Evolutionary conservation across 2,888 invertebrate genomes (phyloP), one percentile per base, ranked within the genome.

Genomic region (Tenthredo distinguenda): DNA sequence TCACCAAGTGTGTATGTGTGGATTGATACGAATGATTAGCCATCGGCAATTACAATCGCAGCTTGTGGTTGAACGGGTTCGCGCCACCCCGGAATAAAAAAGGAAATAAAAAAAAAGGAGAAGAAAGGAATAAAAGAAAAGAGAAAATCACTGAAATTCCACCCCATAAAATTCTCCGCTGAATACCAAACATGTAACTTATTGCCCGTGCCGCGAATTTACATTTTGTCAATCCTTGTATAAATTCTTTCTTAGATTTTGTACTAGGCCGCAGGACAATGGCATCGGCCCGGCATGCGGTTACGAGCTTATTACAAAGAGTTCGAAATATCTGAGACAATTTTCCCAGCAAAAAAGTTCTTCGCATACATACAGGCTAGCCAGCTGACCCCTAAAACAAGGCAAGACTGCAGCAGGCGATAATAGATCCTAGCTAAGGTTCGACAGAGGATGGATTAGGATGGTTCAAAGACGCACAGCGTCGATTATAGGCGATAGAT

Each of bases 401-500:
- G n/a, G 34, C 77, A 40, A 55, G 50, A 77, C 31, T 34, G 40
- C 62, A 37, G 34, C 15, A 12, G n/a, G 26, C 40, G 62, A 81
- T 81, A 81, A 62, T 21, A 40, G 62, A 62, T 62, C 21, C 7
- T 62, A 62, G 26, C 62, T 50, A 12, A 81, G 40, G 26, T 81
- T 37, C 10, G 47, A 37, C 62, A 21, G 7, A 37, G 40, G 62
- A 81, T 81, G 26, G 40, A 81, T 81, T 62, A 50, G 81, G 81
- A 58, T n/a, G 62, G 62, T 58, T 58, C 21, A 81, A 81, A 58
- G 58, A 81, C 40, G 62, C 62, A 58, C 37, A 26, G 40, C 62
- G 31, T 62, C 81, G 81, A 37, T 81, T 81, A 62, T 58, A 62
- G 62, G 9, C n/a, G 81, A 81, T 81, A 62, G 58, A 62, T 62